Percentiles rank a stretch among this genome's conserved stretches.
Conservation (phyloP, 30 jellyfish, hydroid and myxozoan genomes). For the Catostylus mosaicus region DNA sequence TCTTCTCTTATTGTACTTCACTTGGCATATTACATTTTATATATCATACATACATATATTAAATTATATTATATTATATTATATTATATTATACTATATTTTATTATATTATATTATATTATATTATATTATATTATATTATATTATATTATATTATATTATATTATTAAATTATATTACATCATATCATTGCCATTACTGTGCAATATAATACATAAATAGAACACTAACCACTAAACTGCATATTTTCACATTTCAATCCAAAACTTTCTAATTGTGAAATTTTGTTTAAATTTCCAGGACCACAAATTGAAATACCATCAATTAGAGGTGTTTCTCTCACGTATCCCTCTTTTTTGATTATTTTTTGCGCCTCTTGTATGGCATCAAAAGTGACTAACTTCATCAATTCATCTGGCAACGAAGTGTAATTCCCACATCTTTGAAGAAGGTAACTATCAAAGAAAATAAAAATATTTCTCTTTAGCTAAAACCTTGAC, state of each 20-base stretch:
- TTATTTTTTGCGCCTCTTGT: constrained; percentile 13
- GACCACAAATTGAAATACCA: constrained; percentile 26
- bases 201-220: background rate
- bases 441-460: constrained; percentile 45
- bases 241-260: constrained; percentile 74
- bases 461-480: too few relatives aligned
- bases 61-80: too few relatives aligned
- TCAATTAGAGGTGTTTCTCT: constrained; percentile 51
- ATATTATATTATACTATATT: too few relatives aligned
- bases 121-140: too few relatives aligned
- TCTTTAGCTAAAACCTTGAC: too few relatives aligned
- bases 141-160: too few relatives aligned
- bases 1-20: too few relatives aligned
- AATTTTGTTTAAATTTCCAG: background rate
- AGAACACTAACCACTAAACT: constrained; percentile 49
- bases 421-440: constrained; percentile 7
- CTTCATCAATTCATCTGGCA: constrained; percentile 31
- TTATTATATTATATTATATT: too few relatives aligned
- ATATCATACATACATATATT: too few relatives aligned
- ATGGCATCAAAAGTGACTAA: constrained; percentile 15
- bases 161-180: too few relatives aligned
- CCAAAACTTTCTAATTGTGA: constrained; percentile 21
- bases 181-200: too few relatives aligned
- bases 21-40: too few relatives aligned
- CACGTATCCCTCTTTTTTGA: constrained; percentile 12